phyloP scores from a whole-genome alignment of 2,113 vertebrate genomes.

The Marmota flaviventris region DNA sequence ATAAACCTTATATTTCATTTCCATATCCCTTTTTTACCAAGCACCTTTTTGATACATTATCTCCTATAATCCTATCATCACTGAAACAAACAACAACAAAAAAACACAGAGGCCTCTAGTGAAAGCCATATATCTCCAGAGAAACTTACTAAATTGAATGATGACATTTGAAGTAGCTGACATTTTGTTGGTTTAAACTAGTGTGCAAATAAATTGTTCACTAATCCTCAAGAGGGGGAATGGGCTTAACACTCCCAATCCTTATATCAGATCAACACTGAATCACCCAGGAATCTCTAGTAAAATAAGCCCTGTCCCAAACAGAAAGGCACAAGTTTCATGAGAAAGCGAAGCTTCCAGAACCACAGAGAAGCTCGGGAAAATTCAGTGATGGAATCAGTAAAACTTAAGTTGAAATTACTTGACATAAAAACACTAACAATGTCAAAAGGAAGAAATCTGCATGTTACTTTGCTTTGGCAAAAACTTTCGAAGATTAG shows the following conservation, averaged over 20 bases:
- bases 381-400: constrained; percentile 57
- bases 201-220: constrained; percentile 60
- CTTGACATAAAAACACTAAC: neutral
- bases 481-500: constrained; percentile 42
- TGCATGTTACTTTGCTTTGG: constrained; percentile 23
- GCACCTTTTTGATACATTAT: constrained; percentile 20
- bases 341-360: constrained; percentile 19
- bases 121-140: constrained; percentile 42
- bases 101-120: constrained; percentile 38
- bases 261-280: neutral
- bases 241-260: neutral
- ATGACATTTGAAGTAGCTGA: constrained; percentile 66
- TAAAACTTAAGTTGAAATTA: constrained; percentile 71
- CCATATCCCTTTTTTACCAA: neutral
- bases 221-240: constrained; percentile 37
- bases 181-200: constrained; percentile 59
- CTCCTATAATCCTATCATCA: constrained; percentile 25
- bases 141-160: constrained; percentile 51
- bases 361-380: neutral
- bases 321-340: neutral
- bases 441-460: constrained; percentile 38
- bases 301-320: neutral
- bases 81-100: constrained; percentile 23
- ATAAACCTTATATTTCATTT: neutral
- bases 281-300: neutral